Evolutionary conservation across 1,140 invertebrate species (phyloP), one percentile per base, ranked within the genome.

Genomic region (Drosophila seguyi): DNA sequence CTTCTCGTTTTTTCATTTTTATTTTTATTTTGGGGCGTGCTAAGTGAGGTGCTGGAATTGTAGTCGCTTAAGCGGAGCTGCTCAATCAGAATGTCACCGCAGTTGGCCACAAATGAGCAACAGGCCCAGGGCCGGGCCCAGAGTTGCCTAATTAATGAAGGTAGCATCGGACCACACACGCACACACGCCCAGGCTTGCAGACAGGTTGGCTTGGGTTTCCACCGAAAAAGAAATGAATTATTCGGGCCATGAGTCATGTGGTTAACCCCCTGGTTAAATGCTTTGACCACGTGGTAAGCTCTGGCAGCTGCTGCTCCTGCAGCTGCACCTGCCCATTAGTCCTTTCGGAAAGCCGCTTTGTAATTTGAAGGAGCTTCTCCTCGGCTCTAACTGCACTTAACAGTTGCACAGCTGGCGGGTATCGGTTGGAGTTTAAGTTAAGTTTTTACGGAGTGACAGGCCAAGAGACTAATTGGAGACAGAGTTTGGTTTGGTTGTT

Each of bases 31-130:
- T 81, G 67, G 79, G 78, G 79, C 74, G 74, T 86, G 81, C 58
- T 71, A 63, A 74, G 59, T 61, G 42, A 53, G 44, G 59, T 71
- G 65, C 83, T 65, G 72, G 69, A 74, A 55, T 62, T 61, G 69
- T 74, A 74, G 57, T 71, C 50, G 47, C 67, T 34, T 68, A 39
- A 67, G 65, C 65, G 65, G 53, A 72, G 66, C 48, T 60, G 47
- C 82, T 82, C 84, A 86, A 86, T 86, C 83, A 76, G 83, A 88
- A 86, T 86, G 82, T 86, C 82, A 81, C 82, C 67, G 66, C 47
- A 22, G 36, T 71, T 59, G 65, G 73, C 66, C 45, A 68, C 75
- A 79, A 77, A 80, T 77, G 68, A 69, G 79, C 83, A 86, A 82
- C 82, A 86, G 66, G 68, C 48, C 66, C 66, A 45, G 6, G 42